Conservation (phyloP, 2,888 invertebrate genomes). For the Xanthia togata region DNA sequence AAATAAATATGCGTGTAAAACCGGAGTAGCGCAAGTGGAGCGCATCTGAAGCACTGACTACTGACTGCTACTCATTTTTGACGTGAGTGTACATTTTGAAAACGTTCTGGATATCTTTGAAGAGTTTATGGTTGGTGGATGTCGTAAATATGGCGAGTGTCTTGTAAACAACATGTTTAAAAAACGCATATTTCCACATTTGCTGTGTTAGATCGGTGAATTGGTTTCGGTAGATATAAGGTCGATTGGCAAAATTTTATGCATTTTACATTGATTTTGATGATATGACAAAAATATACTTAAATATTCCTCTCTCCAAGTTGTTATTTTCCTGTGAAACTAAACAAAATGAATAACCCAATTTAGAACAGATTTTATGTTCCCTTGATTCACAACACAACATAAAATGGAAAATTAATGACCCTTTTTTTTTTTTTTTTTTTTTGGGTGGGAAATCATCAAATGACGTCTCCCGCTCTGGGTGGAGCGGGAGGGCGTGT, state of each 20-base stretch:
- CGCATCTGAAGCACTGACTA: slow-evolving; percentile 67
- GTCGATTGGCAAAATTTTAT: neutral
- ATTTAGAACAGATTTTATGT: slow-evolving; percentile 18
- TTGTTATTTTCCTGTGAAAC: neutral
- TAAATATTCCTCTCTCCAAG: neutral
- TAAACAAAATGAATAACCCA: neutral
- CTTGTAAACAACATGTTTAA: slow-evolving; percentile 32
- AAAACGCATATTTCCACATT: slow-evolving; percentile 9
- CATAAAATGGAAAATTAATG: slow-evolving; percentile 46
- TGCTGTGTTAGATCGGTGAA: neutral
- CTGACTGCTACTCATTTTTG: slow-evolving; percentile 47
- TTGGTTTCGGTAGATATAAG: neutral
- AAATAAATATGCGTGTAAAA: slow-evolving; percentile 72
- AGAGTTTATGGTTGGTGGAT: slow-evolving; percentile 29
- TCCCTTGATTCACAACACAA: slow-evolving; percentile 30
- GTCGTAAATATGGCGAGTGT: slow-evolving; percentile 16
- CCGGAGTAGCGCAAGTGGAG: slow-evolving; percentile 71
- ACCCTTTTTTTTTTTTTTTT: too few species aligned
- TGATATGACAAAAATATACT: neutral
- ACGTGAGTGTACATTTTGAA: slow-evolving; percentile 55
- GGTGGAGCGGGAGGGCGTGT: too few species aligned
- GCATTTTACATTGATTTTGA: neutral
- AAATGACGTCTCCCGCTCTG: too few species aligned
- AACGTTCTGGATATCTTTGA: slow-evolving; percentile 17
- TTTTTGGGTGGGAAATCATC: too few species aligned